Evolutionary conservation across 2,888 invertebrate genomes (phyloP).

Genomic region (Aquatica leii): DNA sequence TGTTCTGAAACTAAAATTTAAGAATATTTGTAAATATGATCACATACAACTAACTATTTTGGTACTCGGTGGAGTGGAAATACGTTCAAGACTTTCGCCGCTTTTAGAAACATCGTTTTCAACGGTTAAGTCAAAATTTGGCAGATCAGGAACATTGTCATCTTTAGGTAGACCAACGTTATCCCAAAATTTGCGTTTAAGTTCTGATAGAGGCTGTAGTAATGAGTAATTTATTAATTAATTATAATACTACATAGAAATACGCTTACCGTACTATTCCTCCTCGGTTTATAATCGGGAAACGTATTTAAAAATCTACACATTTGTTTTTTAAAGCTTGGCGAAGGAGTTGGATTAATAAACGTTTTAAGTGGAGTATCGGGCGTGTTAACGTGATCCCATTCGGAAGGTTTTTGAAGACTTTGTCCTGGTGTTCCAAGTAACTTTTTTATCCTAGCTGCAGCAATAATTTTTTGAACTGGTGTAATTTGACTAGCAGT

Average conservation of each 20-base stretch:
- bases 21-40: not conserved
- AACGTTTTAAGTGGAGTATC: conserved; percentile 66
- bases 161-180: conserved; percentile 49
- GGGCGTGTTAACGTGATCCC: conserved; percentile 62
- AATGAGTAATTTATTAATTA: not conserved
- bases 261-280: conserved; percentile 57
- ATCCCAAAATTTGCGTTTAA: conserved; percentile 62
- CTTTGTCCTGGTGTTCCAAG: conserved; percentile 46
- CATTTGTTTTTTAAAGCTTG: conserved; percentile 63
- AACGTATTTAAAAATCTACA: conserved; percentile 62
- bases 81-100: not conserved
- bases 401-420: conserved; percentile 54
- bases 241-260: not conserved
- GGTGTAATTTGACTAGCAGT: conserved; percentile 54
- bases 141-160: conserved; percentile 4
- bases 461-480: conserved; percentile 55
- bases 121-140: conserved; percentile 20
- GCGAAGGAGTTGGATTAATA: conserved; percentile 62
- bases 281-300: conserved; percentile 58
- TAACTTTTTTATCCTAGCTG: conserved; percentile 49
- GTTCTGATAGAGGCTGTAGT: conserved; percentile 64
- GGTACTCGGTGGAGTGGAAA: conserved; percentile 1
- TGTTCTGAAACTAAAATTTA: conserved; percentile 20
- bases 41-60: not conserved
- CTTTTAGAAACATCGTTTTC: conserved; percentile 9